A percentile compares a stretch with the other conserved stretches of the same genome.
Conservation (phyloP, 1,140 invertebrate genomes). For the Aphelenchoides fujianensis region DNA sequence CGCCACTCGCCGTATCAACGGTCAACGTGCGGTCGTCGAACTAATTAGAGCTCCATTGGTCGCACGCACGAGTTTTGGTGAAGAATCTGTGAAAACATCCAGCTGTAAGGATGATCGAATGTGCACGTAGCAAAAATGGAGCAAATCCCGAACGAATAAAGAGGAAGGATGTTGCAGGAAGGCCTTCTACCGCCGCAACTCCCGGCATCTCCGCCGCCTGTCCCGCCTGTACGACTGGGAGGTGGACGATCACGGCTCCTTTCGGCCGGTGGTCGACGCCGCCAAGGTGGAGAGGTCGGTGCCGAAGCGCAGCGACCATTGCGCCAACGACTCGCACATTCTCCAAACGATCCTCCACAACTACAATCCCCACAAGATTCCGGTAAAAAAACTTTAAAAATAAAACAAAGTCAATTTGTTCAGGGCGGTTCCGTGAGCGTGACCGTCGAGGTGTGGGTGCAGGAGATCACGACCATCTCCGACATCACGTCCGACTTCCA, state of each 20-base stretch:
- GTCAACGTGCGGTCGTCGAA: too few species aligned
- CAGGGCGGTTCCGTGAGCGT: not conserved
- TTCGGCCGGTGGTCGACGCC: conserved; percentile 52
- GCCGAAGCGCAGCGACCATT: conserved; percentile 28
- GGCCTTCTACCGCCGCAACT: conserved; percentile 59
- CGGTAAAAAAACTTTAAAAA: too few species aligned
- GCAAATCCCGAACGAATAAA: too few species aligned
- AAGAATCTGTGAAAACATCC: too few species aligned
- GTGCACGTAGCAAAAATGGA: too few species aligned
- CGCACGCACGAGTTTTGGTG: too few species aligned
- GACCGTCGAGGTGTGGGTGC: conserved; percentile 58
- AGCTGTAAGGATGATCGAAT: too few species aligned
- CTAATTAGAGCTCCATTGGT: too few species aligned
- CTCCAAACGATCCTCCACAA: conserved; percentile 54
- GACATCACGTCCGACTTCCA: conserved; percentile 61
- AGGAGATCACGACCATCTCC: conserved; percentile 61
- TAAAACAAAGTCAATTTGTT: conserved; percentile 54
- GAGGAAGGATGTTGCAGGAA: conserved; percentile 53
- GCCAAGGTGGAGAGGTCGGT: conserved; percentile 27
- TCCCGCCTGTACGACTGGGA: conserved; percentile 60
- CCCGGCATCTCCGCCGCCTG: conserved; percentile 54
- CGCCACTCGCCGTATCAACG: too few species aligned
- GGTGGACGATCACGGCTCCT: conserved; percentile 51
- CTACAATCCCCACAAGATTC: conserved; percentile 61
- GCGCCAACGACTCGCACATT: conserved; percentile 60